Conservation (phyloP, 2,888 invertebrate genomes). For the Cataglyphis altisquamis region DNA sequence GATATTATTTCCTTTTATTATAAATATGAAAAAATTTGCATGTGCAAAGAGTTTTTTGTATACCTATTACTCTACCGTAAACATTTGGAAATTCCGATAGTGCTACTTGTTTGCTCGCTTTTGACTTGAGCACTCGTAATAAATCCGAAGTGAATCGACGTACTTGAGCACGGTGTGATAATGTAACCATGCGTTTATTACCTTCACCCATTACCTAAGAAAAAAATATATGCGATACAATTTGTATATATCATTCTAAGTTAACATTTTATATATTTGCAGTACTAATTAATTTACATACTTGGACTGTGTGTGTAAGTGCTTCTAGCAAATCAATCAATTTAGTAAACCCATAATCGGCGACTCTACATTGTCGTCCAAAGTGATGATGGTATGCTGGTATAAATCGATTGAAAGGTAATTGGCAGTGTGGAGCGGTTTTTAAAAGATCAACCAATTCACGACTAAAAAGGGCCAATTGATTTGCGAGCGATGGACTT, state of each 20-base stretch:
- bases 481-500: slow-evolving; percentile 90
- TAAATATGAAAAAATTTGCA: slow-evolving; percentile 3
- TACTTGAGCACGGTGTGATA: slow-evolving; percentile 95
- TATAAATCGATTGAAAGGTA: slow-evolving; percentile 95
- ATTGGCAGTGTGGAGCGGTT: slow-evolving; percentile 93
- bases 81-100: slow-evolving; percentile 91
- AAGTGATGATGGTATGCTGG: slow-evolving; percentile 99
- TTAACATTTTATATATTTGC: background rate
- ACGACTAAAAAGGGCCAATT: slow-evolving; percentile 93
- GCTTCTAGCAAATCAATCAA: slow-evolving; percentile 96
- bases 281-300: slow-evolving; percentile 81
- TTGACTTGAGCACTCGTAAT: slow-evolving; percentile 93
- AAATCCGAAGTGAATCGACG: slow-evolving; percentile 96
- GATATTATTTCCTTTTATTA: background rate
- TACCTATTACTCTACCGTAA: slow-evolving; percentile 88
- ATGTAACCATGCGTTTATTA: slow-evolving; percentile 93
- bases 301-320: slow-evolving; percentile 94
- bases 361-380: slow-evolving; percentile 97
- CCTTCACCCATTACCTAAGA: slow-evolving; percentile 95
- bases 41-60: slow-evolving; percentile 65
- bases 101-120: slow-evolving; percentile 92
- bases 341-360: slow-evolving; percentile 98
- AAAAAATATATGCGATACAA: slow-evolving; percentile 31
- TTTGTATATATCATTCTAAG: background rate
- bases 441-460: slow-evolving; percentile 95